These are phyloP conservation scores for Bufotes viridis DNA, from an alignment of 2,797 vertebrate species.

Conservation along the genomic window DNA sequence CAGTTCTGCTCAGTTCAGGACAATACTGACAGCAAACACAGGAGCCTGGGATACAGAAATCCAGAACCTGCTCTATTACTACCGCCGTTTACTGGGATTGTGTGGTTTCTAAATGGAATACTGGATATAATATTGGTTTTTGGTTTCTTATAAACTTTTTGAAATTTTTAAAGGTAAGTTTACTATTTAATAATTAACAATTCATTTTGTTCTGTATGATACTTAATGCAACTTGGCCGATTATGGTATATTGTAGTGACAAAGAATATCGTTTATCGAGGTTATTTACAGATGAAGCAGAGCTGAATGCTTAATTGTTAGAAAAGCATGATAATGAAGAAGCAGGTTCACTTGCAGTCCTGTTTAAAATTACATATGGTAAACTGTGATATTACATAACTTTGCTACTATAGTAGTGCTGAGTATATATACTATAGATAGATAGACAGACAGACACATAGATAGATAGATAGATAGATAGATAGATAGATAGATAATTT, in stretches of 20 bases:
- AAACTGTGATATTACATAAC: not conserved
- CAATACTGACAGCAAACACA: slow-evolving; percentile 59
- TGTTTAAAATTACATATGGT: not conserved
- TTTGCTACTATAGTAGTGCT: not conserved
- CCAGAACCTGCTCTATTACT: slow-evolving; percentile 59
- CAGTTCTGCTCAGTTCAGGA: slow-evolving; percentile 66
- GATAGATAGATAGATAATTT: too few species aligned
- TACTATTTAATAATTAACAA: not conserved
- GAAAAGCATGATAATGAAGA: not conserved
- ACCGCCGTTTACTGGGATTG: slow-evolving; percentile 63
- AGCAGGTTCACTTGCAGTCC: not conserved
- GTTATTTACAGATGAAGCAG: not conserved
- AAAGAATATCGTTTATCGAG: not conserved
- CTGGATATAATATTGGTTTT: slow-evolving; percentile 49
- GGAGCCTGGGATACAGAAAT: slow-evolving; percentile 59
- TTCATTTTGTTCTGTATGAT: not conserved
- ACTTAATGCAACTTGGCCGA: not conserved
- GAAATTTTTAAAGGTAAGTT: slow-evolving; percentile 72
- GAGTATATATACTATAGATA: too few species aligned
- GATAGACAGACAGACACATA: too few species aligned
- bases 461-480: too few species aligned
- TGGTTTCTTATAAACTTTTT: slow-evolving; percentile 49
- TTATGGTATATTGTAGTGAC: not conserved
- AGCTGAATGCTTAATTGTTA: not conserved
- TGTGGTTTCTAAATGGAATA: slow-evolving; percentile 64